Evolutionary conservation across 37 sponge, comb jelly and placozoan species (phyloP), one percentile per base, ranked within the genome.

Genomic region (Halisarca cf. caerulea): DNA sequence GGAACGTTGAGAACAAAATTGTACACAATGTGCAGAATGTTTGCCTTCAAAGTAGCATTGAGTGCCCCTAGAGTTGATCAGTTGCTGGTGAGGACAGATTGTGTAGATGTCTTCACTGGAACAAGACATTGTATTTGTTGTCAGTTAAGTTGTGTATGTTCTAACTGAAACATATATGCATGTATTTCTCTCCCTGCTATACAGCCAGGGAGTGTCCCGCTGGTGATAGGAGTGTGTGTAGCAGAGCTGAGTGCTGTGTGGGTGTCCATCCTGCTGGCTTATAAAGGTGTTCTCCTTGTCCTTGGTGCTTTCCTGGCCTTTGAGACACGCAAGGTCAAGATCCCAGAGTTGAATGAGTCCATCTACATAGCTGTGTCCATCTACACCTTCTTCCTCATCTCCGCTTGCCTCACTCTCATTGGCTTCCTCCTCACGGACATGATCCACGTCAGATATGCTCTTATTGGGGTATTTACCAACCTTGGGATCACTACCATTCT

Each of bases 311-410:
- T 85, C 40, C 86, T 90, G 27, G 86, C 90, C 11, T 86, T 86
- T 75, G 90, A 90, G 80, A 90, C 90, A 23, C 55, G 90, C 8
- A 82, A 80, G 27, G 83, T 90, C 17, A 86, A 90, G 32, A 82
- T 85, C 24, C 55, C 55, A 30, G 58, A 85, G 9, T 75, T 90
- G 58, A 90, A 90, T 64, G 90, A 90, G 21, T 90, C 90, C 66
- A 60, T 69, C 24, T 21, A 85, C 27, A 82, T 90, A 59, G 90
- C 66, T 45, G 77, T 79, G 79, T 81, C 83, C 27, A 83, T 90
- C 18, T 90, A 90, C 51, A 57, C 83, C 2, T 78, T 83, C 25
- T 86, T 86, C 11, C 37, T 90, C 28, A 69, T 90, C 32, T 86
- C 87, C 2, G 35, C 86, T 25, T 68, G 87, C 23, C 66, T 86